Percentiles rank a stretch among this genome's conserved stretches.
phyloP scores from a whole-genome alignment of 1,140 invertebrate genomes.

The Ceratosolen fusciceps region DNA sequence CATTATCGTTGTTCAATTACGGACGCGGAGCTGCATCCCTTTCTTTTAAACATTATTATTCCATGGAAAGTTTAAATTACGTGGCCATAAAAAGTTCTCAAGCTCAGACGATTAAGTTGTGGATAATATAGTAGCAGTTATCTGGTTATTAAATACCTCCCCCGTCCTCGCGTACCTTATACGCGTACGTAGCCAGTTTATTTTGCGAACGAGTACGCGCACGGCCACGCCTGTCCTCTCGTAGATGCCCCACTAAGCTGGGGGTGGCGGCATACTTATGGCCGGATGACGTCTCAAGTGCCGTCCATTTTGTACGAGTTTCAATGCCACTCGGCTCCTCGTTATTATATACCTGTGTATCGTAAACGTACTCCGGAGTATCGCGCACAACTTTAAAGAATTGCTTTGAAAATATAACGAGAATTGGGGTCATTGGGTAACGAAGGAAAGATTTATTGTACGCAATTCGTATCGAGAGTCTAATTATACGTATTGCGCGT shows the following conservation, averaged over 20 bases:
- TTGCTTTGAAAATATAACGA: too few species aligned
- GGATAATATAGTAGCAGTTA: conserved; percentile 57
- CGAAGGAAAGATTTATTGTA: too few species aligned
- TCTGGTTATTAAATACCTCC: background rate
- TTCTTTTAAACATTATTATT: conserved; percentile 56
- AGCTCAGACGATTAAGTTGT: conserved; percentile 62
- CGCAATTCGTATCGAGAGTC: too few species aligned
- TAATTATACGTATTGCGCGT: too few species aligned
- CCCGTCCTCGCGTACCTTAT: background rate
- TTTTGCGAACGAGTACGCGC: background rate
- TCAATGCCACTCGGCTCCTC: conserved; percentile 39
- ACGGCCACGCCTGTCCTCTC: background rate
- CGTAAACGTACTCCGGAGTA: too few species aligned
- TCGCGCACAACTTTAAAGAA: too few species aligned
- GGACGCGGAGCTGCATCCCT: too few species aligned
- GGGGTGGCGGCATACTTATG: too few species aligned
- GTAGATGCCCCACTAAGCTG: background rate
- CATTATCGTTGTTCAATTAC: too few species aligned
- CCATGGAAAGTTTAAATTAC: conserved; percentile 62
- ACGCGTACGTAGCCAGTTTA: conserved; percentile 25
- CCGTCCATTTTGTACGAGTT: conserved; percentile 48
- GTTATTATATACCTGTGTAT: conserved; percentile 44
- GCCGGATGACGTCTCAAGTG: conserved; percentile 5
- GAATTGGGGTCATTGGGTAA: too few species aligned
- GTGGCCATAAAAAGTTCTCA: conserved; percentile 59